Conservation (phyloP, 2,797 vertebrate species). For the Ctenopoma multispine region DNA sequence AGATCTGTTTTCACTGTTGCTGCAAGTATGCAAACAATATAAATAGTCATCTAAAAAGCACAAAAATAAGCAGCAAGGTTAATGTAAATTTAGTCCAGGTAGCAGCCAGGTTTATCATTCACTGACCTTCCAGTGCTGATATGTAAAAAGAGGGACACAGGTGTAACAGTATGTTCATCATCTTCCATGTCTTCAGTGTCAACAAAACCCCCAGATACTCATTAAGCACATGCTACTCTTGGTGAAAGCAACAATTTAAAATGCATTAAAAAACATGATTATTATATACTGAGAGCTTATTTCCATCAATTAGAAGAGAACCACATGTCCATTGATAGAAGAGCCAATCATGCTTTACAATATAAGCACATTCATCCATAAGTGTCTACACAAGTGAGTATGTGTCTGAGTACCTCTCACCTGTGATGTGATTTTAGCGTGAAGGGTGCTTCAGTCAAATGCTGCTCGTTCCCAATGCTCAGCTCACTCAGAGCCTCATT, state of each 20-base stretch:
- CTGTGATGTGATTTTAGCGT: constrained; percentile 73
- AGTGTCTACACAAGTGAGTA: constrained; percentile 64
- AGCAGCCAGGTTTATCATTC: background rate
- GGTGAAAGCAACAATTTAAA: constrained; percentile 18
- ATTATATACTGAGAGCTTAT: constrained; percentile 28
- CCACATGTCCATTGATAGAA: constrained; percentile 35
- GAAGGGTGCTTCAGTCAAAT: constrained; percentile 80
- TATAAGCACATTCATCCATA: constrained; percentile 50
- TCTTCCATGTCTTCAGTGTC: background rate
- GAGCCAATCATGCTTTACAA: constrained; percentile 62
- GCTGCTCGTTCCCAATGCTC: constrained; percentile 60
- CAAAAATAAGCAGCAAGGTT: background rate
- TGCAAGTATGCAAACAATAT: background rate
- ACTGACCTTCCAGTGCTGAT: background rate
- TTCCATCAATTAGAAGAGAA: constrained; percentile 53
- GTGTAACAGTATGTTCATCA: background rate
- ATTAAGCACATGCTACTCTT: background rate
- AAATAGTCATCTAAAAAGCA: background rate
- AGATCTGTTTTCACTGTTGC: background rate
- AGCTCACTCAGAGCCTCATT: constrained; percentile 68
- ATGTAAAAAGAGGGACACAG: background rate
- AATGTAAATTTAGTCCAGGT: background rate
- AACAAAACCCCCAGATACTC: background rate
- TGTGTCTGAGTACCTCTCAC: constrained; percentile 74
- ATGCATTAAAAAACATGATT: constrained; percentile 11